Evolutionary conservation across 2,113 vertebrate genomes (phyloP).

Genomic region (Procavia capensis): DNA sequence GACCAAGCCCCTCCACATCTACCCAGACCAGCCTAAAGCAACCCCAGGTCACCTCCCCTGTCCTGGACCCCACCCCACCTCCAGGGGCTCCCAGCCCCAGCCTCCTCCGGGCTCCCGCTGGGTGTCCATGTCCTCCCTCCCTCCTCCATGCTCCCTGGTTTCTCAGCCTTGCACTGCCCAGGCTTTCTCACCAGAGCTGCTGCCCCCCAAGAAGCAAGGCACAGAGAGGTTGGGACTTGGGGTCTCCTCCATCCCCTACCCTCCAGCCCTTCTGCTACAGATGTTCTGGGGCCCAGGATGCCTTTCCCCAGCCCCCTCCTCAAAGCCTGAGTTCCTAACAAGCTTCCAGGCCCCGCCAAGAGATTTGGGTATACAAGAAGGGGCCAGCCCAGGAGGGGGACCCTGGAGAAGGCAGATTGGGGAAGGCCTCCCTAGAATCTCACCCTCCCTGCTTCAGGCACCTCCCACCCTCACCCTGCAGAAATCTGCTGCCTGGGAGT

Average conservation of each 20-base stretch:
- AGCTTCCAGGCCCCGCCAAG: background rate
- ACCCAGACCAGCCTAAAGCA: background rate
- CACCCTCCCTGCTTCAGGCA: background rate
- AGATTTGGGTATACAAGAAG: background rate
- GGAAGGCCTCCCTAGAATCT: background rate
- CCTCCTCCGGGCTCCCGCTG: background rate
- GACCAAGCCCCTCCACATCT: background rate
- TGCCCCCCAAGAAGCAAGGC: background rate
- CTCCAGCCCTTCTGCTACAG: background rate
- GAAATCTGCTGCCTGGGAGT: background rate
- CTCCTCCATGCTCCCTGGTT: background rate
- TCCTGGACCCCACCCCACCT: background rate
- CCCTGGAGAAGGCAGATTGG: background rate
- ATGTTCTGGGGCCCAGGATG: background rate
- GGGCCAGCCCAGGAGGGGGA: background rate
- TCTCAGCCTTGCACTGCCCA: conserved; percentile 59
- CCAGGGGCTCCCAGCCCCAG: background rate
- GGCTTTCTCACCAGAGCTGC: conserved; percentile 58
- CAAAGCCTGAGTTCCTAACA: conserved; percentile 28
- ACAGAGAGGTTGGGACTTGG: background rate
- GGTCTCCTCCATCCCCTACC: accelerated
- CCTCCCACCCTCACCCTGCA: background rate
- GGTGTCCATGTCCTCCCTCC: background rate
- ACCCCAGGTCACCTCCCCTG: background rate
- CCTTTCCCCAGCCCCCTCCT: background rate